Evolutionary conservation across 2,797 vertebrate species (phyloP), one percentile per base, ranked within the genome.

Genomic region (Tenualosa thibaudeaui): DNA sequence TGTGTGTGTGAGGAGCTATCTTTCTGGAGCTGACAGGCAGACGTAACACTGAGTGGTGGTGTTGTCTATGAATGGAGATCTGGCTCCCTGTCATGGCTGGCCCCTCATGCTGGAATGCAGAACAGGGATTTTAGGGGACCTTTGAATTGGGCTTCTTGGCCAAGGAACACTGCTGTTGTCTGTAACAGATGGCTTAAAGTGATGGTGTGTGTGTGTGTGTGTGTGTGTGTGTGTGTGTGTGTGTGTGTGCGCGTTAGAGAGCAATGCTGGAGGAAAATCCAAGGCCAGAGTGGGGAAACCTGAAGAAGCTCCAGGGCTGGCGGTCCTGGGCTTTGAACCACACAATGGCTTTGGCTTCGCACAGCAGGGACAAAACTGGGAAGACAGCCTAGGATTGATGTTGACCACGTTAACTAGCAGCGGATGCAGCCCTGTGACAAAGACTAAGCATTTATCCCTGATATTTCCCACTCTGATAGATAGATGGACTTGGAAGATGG

Each of bases 151-250:
- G 94, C 95, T 95, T 94, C 96, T 96, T 97, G 95, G 94, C 94
- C 96, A 94, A 93, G 94, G 95, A 96, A 96, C 95, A 94, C 92
- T 95, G 92, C 95, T 95, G 95, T 95, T 95, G 95, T 96, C 93
- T 88, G 93, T 93, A 92, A 96, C 97, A 98, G 97, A 98, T 98
- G 97, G 97, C 95, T 93, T 94, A 96, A 96, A 96, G 93, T 92
- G 94, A 95, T 96, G 95, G 95, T 40, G 96, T 93, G 17, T 56
- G 54, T 56, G 15, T 56, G 15, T 56, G 54, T 56, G 54, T 56
- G 3, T 56, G 17, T 22, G 17, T 56, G 17, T 17, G 15, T 56
- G 3, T 56, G 1, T 19, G 3, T 56, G 17, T 56, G 54, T 56
- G 54, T 56, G 15, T 19, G 17, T 56, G 54, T 19, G 17, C 5